A percentile compares a stretch with the other conserved stretches of the same genome.
Conservation (phyloP, 2,797 vertebrate genomes). For the Poecilia gillii region DNA sequence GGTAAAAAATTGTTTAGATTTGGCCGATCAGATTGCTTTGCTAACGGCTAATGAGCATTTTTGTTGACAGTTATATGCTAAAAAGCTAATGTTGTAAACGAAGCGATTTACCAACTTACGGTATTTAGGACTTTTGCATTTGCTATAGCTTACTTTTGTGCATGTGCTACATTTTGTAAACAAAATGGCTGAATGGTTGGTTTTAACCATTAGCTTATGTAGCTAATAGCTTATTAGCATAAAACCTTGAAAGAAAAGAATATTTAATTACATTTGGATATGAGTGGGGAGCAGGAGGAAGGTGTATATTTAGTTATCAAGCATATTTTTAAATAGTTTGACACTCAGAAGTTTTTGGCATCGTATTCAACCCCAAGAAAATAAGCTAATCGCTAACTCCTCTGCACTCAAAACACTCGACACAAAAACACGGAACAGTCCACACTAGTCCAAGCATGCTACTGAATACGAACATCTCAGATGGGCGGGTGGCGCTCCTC, state of each 20-base stretch:
- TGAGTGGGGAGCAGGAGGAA: neutral
- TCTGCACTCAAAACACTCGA: slow-evolving; percentile 56
- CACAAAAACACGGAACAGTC: slow-evolving; percentile 75
- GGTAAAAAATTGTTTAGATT: neutral
- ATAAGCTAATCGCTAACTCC: slow-evolving; percentile 42
- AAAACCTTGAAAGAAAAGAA: neutral
- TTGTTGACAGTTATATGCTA: neutral
- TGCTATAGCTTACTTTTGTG: neutral
- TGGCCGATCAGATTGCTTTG: neutral
- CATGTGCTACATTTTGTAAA: neutral
- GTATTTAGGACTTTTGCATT: neutral
- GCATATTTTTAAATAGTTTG: neutral
- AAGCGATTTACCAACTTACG: neutral
- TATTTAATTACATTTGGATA: neutral
- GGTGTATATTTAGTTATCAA: neutral
- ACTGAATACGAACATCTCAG: slow-evolving; percentile 72
- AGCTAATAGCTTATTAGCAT: no score
- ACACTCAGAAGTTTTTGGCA: slow-evolving; percentile 40
- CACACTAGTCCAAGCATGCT: slow-evolving; percentile 80
- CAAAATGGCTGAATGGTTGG: neutral
- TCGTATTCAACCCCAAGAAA: slow-evolving; percentile 35
- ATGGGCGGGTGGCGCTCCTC: slow-evolving; percentile 42
- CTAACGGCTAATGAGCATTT: neutral
- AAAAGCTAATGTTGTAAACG: neutral
- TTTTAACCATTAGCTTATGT: neutral